Base-by-base conservation (phyloP, 1,140 invertebrate genomes). In the Lepidurus arcticus region DNA sequence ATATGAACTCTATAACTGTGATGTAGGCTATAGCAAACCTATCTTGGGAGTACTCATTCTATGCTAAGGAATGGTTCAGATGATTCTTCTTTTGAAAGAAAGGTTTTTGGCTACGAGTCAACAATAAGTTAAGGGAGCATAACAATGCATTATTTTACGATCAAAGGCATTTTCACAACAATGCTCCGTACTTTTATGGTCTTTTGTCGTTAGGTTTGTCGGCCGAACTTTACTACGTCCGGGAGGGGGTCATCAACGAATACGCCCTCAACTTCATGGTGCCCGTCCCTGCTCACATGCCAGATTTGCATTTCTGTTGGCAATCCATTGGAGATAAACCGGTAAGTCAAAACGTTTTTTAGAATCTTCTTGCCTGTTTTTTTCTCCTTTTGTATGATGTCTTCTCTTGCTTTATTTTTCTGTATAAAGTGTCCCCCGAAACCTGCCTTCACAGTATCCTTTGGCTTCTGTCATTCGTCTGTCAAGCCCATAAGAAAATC, bases 211-310 rank as follows among this genome's bases (percentile, higher is more conserved):
- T 88, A 96, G 94, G 94, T 80, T 87, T 96, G 80, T 89, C 92
- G 78, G 90, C 91, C 3, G 93, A 96, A 84, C 85, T 96, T 82
- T 95, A 90, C 85, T 95, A 95, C 84, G 93, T 96, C 7, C 86
- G 92, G 77, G 92, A 95, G 82, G 94, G 94, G 47, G 91, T 93
- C 77, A 91, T 96, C 82, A 96, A 96, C 86, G 91, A 91, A 44
- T 96, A 96, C 84, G 94, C 94, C 7, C 92, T 95, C 84, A 91
- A 91, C 82, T 97, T 96, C 84, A 89, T 90, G 73, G 91, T 96
- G 2, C 91, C 92, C 2, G 91, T 96, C 65, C 91, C 91, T 16
- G 89, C 92, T 4, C 89, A 93, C 82, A 90, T 95, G 45, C 89
- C 91, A 10, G 91, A 94, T 82, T 87, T 96, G 77, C 91, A 93